Percentiles rank a stretch among this genome's conserved stretches.
These are phyloP conservation scores for Drosophila nebulosa DNA, from an alignment of 1,140 invertebrate species.

Conservation along the genomic window DNA sequence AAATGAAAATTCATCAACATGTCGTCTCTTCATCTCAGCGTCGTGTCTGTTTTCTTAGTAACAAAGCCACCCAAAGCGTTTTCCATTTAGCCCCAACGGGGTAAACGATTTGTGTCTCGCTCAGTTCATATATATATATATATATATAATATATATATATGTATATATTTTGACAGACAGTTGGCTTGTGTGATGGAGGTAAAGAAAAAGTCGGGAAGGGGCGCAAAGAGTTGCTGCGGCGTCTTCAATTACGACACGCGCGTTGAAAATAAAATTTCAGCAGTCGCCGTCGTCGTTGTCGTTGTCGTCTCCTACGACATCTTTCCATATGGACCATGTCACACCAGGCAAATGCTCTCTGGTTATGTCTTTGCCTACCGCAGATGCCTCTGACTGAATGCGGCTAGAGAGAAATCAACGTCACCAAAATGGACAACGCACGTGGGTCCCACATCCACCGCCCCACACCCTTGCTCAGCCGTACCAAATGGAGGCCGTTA, in stretches of 20 bases:
- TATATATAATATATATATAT: slow-evolving; percentile 46
- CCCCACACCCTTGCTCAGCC: neutral
- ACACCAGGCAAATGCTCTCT: slow-evolving; percentile 27
- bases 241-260: slow-evolving; percentile 75
- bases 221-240: slow-evolving; percentile 32
- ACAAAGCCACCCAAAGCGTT: slow-evolving; percentile 78
- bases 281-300: slow-evolving; percentile 37
- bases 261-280: slow-evolving; percentile 77
- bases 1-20: slow-evolving; percentile 79
- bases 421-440: slow-evolving; percentile 68
- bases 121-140: slow-evolving; percentile 9
- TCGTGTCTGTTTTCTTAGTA: slow-evolving; percentile 70
- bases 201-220: neutral
- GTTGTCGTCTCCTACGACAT: neutral
- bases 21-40: slow-evolving; percentile 16
- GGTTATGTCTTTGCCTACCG: slow-evolving; percentile 47
- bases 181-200: slow-evolving; percentile 8
- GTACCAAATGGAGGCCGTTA: slow-evolving; percentile 52
- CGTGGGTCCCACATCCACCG: slow-evolving; percentile 36
- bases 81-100: slow-evolving; percentile 73
- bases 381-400: slow-evolving; percentile 23
- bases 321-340: slow-evolving; percentile 71
- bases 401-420: slow-evolving; percentile 43
- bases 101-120: slow-evolving; percentile 62
- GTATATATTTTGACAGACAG: slow-evolving; percentile 69